Evolutionary conservation across 1,140 invertebrate genomes (phyloP), one percentile per base, ranked within the genome.

Genomic region (Aphelenchoides besseyi): DNA sequence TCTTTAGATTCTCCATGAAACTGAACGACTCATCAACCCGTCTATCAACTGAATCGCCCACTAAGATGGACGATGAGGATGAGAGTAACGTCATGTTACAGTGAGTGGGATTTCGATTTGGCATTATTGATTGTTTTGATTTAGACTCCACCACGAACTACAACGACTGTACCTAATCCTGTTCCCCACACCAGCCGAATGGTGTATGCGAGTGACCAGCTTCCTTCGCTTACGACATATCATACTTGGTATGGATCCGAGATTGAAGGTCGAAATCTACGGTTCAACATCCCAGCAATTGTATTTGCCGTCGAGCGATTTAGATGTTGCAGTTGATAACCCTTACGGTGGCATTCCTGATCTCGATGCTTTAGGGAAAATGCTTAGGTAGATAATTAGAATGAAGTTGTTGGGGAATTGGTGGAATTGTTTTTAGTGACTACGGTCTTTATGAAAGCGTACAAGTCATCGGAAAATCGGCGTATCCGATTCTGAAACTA

Each of bases 401-500:
- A 8, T 41, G n/a, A 41, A 41, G 5, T 41, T 41, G n/a, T n/a
- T 41, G 5, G n/a, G 5, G 5, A 41, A n/a, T n/a, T n/a, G n/a
- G n/a, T n/a, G n/a, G 5, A n/a, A 8, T 59, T 33, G 55, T 23
- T 59, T 59, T 8, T 23, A 59, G 55, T 8, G 5, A 5, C 5
- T 8, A 5, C 18, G 55, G 55, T 33, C 18, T 59, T 28, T 28
- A 29, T 33, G 5, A 23, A 9, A 48, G 64, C 8, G 52, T 76
- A 3, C n/a, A 9, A 48, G 29, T 73, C 54, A 57, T 75, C 23
- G 76, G 26, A 8, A 3, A 36, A 41, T 35, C 71, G 16, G 33
- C 41, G 3, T 26, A 75, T 18, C 75, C 75, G 1, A 37, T 77
- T 37, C 52, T 77, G 26, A 77, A 77, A 52, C 67, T 70, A 23